phyloP scores from a whole-genome alignment of 2,113 vertebrate species.

The Xyrauchen texanus region DNA sequence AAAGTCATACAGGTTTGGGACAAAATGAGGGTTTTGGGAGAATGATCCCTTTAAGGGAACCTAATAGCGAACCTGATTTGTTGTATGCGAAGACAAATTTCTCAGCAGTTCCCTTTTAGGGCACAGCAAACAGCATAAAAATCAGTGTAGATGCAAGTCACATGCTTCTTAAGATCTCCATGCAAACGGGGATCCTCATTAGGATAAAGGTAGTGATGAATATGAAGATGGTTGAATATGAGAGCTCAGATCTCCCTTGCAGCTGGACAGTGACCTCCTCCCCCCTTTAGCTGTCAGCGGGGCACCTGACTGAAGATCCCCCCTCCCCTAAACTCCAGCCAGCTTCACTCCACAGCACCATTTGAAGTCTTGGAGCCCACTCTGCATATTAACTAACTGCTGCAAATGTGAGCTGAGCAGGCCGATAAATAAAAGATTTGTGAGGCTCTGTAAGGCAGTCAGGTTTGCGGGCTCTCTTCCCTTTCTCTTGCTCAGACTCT shows the following conservation, averaged over 20 bases:
- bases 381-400: constrained; percentile 68
- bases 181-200: constrained; percentile 65
- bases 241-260: constrained; percentile 55
- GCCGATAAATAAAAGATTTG: constrained; percentile 71
- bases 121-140: constrained; percentile 32
- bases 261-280: constrained; percentile 62
- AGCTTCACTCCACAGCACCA: constrained; percentile 51
- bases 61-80: constrained; percentile 5
- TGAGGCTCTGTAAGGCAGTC: constrained; percentile 47
- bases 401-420: constrained; percentile 55
- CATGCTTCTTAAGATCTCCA: constrained; percentile 41
- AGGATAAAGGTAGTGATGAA: constrained; percentile 70
- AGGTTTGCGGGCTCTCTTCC: constrained; percentile 49
- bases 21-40: no score
- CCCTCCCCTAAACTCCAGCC: constrained; percentile 35
- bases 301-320: constrained; percentile 40
- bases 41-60: not conserved
- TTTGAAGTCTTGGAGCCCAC: constrained; percentile 61
- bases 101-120: constrained; percentile 20
- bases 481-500: constrained; percentile 34
- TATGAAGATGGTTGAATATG: constrained; percentile 61
- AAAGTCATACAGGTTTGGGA: no score
- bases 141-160: constrained; percentile 38
- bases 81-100: constrained; percentile 40
- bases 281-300: constrained; percentile 52